A percentile compares a stretch with the other conserved stretches of the same genome.
These are phyloP conservation scores for Sericinus montela DNA, from an alignment of 2,888 invertebrate species.

Conservation along the genomic window DNA sequence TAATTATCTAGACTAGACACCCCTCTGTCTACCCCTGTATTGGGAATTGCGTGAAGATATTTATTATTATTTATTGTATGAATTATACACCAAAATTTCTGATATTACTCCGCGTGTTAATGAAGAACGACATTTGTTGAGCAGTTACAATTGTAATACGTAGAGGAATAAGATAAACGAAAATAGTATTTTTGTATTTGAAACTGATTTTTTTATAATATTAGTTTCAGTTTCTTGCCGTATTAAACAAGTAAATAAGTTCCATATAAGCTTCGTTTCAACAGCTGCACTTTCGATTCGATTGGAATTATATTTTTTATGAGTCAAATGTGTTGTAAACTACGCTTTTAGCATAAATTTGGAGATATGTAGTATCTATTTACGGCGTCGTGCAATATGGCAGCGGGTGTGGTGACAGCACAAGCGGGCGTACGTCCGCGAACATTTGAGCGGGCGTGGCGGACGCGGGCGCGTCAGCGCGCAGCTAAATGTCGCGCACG, in stretches of 20 bases:
- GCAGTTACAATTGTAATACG: too few relatives aligned
- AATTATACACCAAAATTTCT: too few relatives aligned
- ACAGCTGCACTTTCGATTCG: constrained; percentile 10
- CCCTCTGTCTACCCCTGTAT: too few relatives aligned
- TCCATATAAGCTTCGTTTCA: constrained; percentile 4
- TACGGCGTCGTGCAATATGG: constrained; percentile 43
- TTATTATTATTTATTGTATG: too few relatives aligned
- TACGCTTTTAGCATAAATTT: constrained; percentile 23
- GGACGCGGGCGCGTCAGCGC: constrained; percentile 31
- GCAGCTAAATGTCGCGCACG: constrained; percentile 63
- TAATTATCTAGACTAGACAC: too few relatives aligned
- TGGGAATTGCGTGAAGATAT: too few relatives aligned
- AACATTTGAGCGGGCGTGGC: constrained; percentile 33
- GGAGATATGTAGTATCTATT: constrained; percentile 19
- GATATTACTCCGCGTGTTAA: too few relatives aligned
- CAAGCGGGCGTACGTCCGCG: constrained; percentile 28
- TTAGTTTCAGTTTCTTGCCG: background rate
- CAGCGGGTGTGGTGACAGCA: constrained; percentile 28
- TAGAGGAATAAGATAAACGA: too few relatives aligned
- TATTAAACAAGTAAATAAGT: background rate
- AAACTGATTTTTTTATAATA: too few relatives aligned
- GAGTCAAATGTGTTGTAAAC: constrained; percentile 12
- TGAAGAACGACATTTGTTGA: too few relatives aligned
- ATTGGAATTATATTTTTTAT: constrained; percentile 11
- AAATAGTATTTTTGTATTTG: too few relatives aligned